Evolutionary conservation across 1,140 invertebrate species (phyloP), one percentile per base, ranked within the genome.

Genomic region (Doryteuthis pealeii): DNA sequence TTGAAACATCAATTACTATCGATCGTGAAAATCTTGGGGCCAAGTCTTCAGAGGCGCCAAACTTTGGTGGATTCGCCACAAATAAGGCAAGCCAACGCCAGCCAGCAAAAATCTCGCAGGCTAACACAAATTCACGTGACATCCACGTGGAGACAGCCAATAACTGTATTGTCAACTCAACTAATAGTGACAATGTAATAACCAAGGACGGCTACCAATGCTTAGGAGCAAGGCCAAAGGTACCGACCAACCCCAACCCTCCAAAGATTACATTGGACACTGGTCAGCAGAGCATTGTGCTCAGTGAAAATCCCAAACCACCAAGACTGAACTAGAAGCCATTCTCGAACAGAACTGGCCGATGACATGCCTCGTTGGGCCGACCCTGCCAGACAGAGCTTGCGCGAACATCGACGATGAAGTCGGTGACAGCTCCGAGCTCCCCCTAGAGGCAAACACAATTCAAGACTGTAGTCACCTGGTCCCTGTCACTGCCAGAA

Each of bases 391-490:
- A 76, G 81, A 75, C 78, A 82, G 45, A 82, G 88, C 67, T 80
- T 88, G 32, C 87, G 87, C 67, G n/a, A 89, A 83, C 74, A 88
- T 89, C 70, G 88, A 89, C 74, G 88, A 90, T 54, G 87, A 87
- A 40, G 72, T 74, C 6, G 35, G 73, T 31, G 79, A 81, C 45
- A 78, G 69, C 35, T 74, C 77, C 30, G 82, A 81, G 31, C 33
- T 78, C 6, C 75, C 80, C 14, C 79, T 80, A 65, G 82, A 86
- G 70, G 81, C 79, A 68, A 84, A 82, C 74, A 73, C 80, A 40
- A 79, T 86, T 30, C 81, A 80, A 30, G 84, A 86, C 74, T 84
- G 81, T 67, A 84, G 83, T 75, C 80, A 80, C 15, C 71, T 80
- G 28, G 77, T 80, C 18, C 78, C 81, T 6, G 79, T 73, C 22